Evolutionary conservation across 2,797 vertebrate species (phyloP).

Genomic region (Danio tinwini): DNA sequence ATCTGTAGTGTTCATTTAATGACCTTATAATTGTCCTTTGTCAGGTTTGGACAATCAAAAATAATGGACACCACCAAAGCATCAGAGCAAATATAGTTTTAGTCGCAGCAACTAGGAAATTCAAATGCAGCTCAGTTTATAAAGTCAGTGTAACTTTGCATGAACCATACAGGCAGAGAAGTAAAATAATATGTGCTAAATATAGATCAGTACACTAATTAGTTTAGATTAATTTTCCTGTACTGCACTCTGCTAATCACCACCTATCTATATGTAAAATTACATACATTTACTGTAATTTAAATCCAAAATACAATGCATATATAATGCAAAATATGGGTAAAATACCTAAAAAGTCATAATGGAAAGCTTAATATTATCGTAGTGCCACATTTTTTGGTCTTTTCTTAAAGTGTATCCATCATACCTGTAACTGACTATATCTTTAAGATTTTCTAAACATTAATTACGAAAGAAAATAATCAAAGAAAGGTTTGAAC

Average conservation of each 20-base stretch:
- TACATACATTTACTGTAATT: too few species aligned
- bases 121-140: background rate
- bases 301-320: too few species aligned
- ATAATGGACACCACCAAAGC: background rate
- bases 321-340: too few species aligned
- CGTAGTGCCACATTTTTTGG: too few species aligned
- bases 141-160: background rate
- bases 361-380: too few species aligned
- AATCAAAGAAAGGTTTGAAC: background rate
- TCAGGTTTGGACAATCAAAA: background rate
- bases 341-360: too few species aligned
- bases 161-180: slow-evolving; percentile 9
- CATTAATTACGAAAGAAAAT: background rate
- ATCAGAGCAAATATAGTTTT: background rate
- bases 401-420: too few species aligned
- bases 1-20: background rate
- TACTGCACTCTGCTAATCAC: background rate
- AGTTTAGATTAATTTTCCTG: background rate
- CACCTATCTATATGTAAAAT: too few species aligned
- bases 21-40: background rate
- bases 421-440: background rate
- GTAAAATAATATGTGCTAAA: slow-evolving; percentile 1
- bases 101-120: background rate
- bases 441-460: background rate
- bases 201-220: background rate